Conservation (phyloP, 2,797 vertebrate genomes). For the Remorina albescens region DNA sequence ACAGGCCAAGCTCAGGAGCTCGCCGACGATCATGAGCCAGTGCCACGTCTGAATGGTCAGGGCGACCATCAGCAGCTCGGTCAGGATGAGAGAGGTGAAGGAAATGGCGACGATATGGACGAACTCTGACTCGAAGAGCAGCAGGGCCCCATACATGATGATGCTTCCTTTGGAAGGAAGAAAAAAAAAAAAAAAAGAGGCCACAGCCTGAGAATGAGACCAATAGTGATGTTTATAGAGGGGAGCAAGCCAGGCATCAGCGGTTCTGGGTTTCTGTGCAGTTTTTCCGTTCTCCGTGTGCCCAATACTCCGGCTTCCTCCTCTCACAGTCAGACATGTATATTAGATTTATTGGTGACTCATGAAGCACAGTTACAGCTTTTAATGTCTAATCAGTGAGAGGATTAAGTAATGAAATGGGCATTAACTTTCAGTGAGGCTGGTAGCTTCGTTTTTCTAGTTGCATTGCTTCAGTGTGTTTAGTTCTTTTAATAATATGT, state of each 20-base stretch:
- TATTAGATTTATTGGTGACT: too few species aligned
- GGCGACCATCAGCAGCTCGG: slow-evolving; percentile 98
- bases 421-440: too few species aligned
- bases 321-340: too few species aligned
- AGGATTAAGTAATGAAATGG: too few species aligned
- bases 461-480: too few species aligned
- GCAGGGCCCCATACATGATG: slow-evolving; percentile 97
- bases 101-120: slow-evolving; percentile 99
- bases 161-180: slow-evolving; percentile 89
- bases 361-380: too few species aligned
- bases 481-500: too few species aligned
- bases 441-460: too few species aligned
- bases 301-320: too few species aligned
- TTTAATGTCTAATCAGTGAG: too few species aligned
- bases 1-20: slow-evolving; percentile 94
- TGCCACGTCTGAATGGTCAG: slow-evolving; percentile 98
- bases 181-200: slow-evolving; percentile 2
- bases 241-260: neutral
- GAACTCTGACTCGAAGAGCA: slow-evolving; percentile 98
- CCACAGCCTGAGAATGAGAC: neutral
- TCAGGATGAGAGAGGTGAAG: slow-evolving; percentile 97
- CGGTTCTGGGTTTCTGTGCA: too few species aligned
- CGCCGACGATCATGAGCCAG: slow-evolving; percentile 98
- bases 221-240: neutral
- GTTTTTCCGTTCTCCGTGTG: too few species aligned